phyloP scores from a whole-genome alignment of 1,140 invertebrate species.

The Drosophila funebris region DNA sequence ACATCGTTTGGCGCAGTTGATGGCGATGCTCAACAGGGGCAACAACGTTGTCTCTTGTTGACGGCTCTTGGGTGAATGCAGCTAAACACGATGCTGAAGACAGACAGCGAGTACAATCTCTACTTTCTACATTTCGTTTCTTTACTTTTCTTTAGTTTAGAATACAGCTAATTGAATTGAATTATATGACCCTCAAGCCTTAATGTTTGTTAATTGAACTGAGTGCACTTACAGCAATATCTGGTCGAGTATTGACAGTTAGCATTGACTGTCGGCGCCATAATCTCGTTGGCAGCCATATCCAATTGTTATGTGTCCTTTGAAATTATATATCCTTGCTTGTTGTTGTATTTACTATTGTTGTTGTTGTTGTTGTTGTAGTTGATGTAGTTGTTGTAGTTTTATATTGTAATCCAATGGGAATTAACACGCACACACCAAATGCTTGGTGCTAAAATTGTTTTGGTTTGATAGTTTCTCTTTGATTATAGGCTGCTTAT shows the following conservation, averaged over 20 bases:
- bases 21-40: conserved; percentile 63
- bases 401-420: conserved; percentile 57
- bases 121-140: conserved; percentile 4
- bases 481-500: conserved; percentile 38
- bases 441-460: conserved; percentile 3
- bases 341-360: background rate
- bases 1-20: conserved; percentile 43
- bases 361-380: background rate
- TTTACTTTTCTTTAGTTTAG: background rate
- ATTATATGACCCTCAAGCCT: background rate
- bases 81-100: conserved; percentile 9
- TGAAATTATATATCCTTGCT: conserved; percentile 36
- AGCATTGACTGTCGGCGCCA: conserved; percentile 80
- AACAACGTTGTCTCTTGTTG: conserved; percentile 42
- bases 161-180: background rate
- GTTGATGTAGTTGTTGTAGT: background rate
- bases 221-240: conserved; percentile 77
- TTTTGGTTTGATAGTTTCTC: conserved; percentile 62
- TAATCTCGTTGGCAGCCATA: conserved; percentile 82
- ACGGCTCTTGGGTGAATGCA: conserved; percentile 30
- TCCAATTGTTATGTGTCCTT: conserved; percentile 45
- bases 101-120: background rate
- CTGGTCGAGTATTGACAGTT: conserved; percentile 82
- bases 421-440: conserved; percentile 4
- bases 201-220: too few species aligned